Evolutionary conservation across 1,140 invertebrate genomes (phyloP), one percentile per base, ranked within the genome.

Genomic region (Papilio machaon): DNA sequence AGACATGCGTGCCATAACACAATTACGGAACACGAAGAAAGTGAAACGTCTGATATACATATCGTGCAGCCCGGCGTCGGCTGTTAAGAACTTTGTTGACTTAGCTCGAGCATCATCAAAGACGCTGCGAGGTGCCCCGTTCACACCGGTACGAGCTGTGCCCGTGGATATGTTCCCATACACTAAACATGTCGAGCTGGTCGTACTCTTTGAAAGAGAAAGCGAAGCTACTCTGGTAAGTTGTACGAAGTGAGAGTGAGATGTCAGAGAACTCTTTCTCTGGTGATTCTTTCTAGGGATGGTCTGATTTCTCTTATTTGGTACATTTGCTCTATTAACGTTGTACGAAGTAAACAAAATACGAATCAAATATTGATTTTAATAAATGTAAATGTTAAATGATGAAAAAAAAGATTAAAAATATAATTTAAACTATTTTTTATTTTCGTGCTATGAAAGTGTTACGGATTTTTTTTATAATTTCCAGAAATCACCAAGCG

Each of bases 141-240:
- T 99, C 90, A 95, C 97, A 47, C 97, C 98, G 0, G 95, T 97
- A 1, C 95, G 96, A 85, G 98, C 98, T 0, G 95, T 98, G 15
- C 97, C 98, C 8, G 97, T 99, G 2, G 99, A 99, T 90, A 96
- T 99, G 96, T 99, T 99, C 95, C 99, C 99, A 0, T 96, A 98
- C 83, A 99, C 99, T 1, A 96, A 96, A 23, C 98, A 99, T 91
- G 98, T 97, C 82, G 99, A 99, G 95, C 93, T 99, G 17, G 95
- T 99, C 78, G 91, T 99, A 38, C 95, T 98, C 46, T 97, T 99
- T 89, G 97, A 99, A 93, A 95, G 97, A 82, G 86, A 90, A 83
- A 70, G 30, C 13, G 64, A 70, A 2, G 3, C 64, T 11, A 64
- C 64, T 35, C 64, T 17, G 15, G 64, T 70, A 35, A 35, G 30